phyloP scores from a whole-genome alignment of 2,113 vertebrate species.

The Xiphophorus couchianus region DNA sequence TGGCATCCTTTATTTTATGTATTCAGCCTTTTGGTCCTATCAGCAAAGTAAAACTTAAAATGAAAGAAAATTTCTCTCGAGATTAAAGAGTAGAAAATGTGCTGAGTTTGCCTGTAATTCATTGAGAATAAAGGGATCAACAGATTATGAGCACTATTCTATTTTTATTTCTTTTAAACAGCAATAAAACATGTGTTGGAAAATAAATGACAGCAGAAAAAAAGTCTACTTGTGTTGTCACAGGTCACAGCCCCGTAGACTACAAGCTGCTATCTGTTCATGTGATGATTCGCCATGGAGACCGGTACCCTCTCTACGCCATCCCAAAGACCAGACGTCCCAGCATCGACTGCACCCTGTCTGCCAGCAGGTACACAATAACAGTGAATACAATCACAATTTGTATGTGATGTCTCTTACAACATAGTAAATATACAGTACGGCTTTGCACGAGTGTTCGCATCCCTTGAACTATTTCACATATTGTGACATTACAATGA shows the following conservation, averaged over 20 bases:
- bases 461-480: no score
- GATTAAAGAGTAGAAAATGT: neutral
- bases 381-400: neutral
- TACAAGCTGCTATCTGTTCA: constrained; percentile 93
- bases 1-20: no score
- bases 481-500: no score
- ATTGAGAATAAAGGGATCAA: no score
- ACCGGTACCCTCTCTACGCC: constrained; percentile 93
- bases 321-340: constrained; percentile 96
- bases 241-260: constrained; percentile 93
- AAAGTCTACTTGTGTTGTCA: neutral
- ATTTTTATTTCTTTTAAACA: neutral
- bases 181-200: neutral
- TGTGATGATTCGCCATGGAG: constrained; percentile 95
- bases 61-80: neutral
- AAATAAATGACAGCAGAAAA: no score
- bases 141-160: no score
- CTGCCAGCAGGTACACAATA: constrained; percentile 83
- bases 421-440: neutral
- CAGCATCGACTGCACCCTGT: constrained; percentile 91
- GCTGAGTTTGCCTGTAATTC: neutral
- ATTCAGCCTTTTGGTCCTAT: no score
- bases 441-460: neutral
- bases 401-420: neutral
- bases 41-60: neutral